Conservation (phyloP, 2,797 vertebrate species). For the Silurus lanzhouensis region DNA sequence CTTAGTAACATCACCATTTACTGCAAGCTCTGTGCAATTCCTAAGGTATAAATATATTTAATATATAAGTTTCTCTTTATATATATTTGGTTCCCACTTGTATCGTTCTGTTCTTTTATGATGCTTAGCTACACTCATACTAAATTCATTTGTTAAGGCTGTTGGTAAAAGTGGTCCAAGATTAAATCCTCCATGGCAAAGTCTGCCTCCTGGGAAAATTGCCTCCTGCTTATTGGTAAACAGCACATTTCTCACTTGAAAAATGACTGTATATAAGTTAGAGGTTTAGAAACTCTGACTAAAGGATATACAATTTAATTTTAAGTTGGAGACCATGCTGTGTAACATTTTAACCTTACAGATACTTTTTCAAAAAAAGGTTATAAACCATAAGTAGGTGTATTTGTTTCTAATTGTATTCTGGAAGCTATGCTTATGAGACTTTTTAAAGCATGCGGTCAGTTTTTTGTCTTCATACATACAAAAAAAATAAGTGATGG, state of each 20-base stretch:
- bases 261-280: constrained; percentile 12
- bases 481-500: constrained; percentile 44
- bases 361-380: not conserved
- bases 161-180: not conserved
- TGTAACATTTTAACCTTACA: not conserved
- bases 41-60: too few species aligned
- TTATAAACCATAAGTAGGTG: not conserved
- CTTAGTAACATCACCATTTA: too few species aligned
- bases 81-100: too few species aligned
- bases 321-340: not conserved
- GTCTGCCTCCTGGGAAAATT: not conserved
- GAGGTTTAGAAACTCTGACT: not conserved
- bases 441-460: not conserved
- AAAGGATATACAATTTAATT: not conserved
- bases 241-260: not conserved
- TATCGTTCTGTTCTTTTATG: too few species aligned
- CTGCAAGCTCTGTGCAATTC: too few species aligned
- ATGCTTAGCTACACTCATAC: too few species aligned
- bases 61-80: too few species aligned
- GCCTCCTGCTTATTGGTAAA: not conserved
- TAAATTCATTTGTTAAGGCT: not conserved
- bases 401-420: not conserved
- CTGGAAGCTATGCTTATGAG: not conserved
- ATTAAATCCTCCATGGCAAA: not conserved
- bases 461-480: constrained; percentile 8